These are phyloP conservation scores for Mythimna ferrago DNA, from an alignment of 2,888 invertebrate species.

Conservation along the genomic window DNA sequence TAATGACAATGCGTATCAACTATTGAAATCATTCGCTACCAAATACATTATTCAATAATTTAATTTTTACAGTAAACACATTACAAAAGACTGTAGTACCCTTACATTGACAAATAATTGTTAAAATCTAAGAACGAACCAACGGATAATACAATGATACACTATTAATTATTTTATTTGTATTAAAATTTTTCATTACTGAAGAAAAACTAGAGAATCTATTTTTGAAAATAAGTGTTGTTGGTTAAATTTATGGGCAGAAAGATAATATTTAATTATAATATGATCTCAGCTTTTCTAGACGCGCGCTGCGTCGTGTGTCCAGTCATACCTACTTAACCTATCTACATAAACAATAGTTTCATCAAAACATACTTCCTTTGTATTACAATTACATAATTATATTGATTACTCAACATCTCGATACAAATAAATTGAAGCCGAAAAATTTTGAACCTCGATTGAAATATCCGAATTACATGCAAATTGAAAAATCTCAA, in stretches of 20 bases:
- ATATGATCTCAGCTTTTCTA: slow-evolving; percentile 43
- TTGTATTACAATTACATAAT: slow-evolving; percentile 63
- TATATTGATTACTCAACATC: slow-evolving; percentile 62
- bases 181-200: slow-evolving; percentile 33
- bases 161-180: slow-evolving; percentile 39
- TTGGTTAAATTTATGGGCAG: slow-evolving; percentile 40
- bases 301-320: slow-evolving; percentile 59
- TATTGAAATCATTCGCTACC: slow-evolving; percentile 79
- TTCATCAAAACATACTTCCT: slow-evolving; percentile 67
- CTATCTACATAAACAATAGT: slow-evolving; percentile 74
- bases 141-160: slow-evolving; percentile 63
- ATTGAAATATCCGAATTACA: slow-evolving; percentile 53
- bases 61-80: slow-evolving; percentile 81
- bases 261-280: slow-evolving; percentile 29
- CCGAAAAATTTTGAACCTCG: slow-evolving; percentile 51
- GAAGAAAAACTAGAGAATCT: slow-evolving; percentile 23
- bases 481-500: slow-evolving; percentile 73
- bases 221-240: slow-evolving; percentile 34
- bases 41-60: slow-evolving; percentile 79
- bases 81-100: slow-evolving; percentile 83
- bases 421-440: slow-evolving; percentile 55
- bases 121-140: slow-evolving; percentile 68
- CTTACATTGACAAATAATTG: slow-evolving; percentile 78
- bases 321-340: slow-evolving; percentile 70
- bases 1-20: slow-evolving; percentile 62